A percentile compares a stretch with the other conserved stretches of the same genome.
Conservation (phyloP, 2,113 vertebrate species). For the Xiphophorus hellerii region DNA sequence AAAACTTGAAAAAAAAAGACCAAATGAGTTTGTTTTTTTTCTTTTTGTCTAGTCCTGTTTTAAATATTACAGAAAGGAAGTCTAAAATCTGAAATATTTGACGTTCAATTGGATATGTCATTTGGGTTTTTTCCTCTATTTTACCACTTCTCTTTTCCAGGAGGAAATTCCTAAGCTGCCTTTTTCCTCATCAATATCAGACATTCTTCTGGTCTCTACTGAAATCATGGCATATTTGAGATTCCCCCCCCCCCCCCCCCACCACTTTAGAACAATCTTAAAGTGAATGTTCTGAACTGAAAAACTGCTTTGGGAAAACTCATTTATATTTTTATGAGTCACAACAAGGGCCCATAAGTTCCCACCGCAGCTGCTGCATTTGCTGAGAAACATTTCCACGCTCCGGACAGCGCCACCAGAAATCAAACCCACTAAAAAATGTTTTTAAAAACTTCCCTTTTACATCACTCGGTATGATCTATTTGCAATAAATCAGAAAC, state of each 20-base stretch:
- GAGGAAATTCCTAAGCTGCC: background rate
- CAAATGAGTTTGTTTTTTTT: background rate
- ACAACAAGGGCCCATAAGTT: background rate
- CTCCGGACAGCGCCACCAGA: background rate
- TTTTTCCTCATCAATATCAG: background rate
- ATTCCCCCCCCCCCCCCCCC: background rate
- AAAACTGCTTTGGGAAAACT: background rate
- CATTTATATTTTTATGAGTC: background rate
- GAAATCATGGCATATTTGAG: background rate
- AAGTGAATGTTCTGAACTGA: background rate
- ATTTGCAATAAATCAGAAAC: constrained; percentile 19
- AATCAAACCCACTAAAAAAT: background rate
- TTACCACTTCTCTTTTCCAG: constrained; percentile 28
- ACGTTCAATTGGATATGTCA: background rate
- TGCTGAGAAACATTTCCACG: background rate
- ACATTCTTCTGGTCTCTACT: background rate
- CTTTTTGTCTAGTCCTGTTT: background rate
- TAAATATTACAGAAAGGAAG: constrained; percentile 16
- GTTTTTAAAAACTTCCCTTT: background rate
- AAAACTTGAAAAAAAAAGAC: background rate
- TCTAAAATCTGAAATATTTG: constrained; percentile 10
- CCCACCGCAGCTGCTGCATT: background rate
- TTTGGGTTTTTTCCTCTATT: constrained; percentile 4
- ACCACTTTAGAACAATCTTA: background rate
- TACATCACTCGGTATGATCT: constrained; percentile 1